These are phyloP conservation scores for Beris chalybata DNA, from an alignment of 2,888 invertebrate genomes.

Conservation along the genomic window DNA sequence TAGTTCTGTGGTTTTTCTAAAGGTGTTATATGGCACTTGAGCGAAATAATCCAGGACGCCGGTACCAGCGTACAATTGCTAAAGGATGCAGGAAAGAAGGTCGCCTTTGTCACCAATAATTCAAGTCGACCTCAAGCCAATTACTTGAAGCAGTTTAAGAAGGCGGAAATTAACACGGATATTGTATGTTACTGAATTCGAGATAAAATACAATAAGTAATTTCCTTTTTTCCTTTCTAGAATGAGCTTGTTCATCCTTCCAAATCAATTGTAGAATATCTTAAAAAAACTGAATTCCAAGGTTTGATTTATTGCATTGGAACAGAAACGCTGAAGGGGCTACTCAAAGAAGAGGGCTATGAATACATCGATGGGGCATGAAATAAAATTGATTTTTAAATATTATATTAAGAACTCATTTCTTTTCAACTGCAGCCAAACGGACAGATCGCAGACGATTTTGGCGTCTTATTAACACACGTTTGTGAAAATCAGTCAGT, in stretches of 20 bases:
- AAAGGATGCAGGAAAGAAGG: slow-evolving; percentile 53
- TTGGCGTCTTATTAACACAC: slow-evolving; percentile 46
- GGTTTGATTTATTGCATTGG: slow-evolving; percentile 58
- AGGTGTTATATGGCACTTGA: slow-evolving; percentile 58
- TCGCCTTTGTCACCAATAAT: slow-evolving; percentile 57
- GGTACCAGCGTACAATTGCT: slow-evolving; percentile 51
- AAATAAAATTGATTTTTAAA: neutral
- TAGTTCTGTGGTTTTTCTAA: neutral
- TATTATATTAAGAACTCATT: neutral
- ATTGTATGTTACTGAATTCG: slow-evolving; percentile 38
- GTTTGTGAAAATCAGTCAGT: slow-evolving; percentile 49
- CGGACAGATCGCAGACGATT: slow-evolving; percentile 39
- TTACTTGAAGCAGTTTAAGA: slow-evolving; percentile 45
- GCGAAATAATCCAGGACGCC: slow-evolving; percentile 48
- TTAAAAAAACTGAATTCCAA: slow-evolving; percentile 57
- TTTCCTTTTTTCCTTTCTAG: slow-evolving; percentile 25
- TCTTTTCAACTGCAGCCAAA: slow-evolving; percentile 39
- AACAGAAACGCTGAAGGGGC: slow-evolving; percentile 47
- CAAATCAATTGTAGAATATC: slow-evolving; percentile 55
- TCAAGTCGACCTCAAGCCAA: slow-evolving; percentile 46
- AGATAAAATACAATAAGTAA: neutral
- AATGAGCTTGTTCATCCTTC: slow-evolving; percentile 54
- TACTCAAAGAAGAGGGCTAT: slow-evolving; percentile 56
- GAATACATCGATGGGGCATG: slow-evolving; percentile 54
- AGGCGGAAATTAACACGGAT: slow-evolving; percentile 45